Base-by-base conservation (phyloP, 92 coral and sea anemone genomes). In the Umimayanthus kanabou region DNA sequence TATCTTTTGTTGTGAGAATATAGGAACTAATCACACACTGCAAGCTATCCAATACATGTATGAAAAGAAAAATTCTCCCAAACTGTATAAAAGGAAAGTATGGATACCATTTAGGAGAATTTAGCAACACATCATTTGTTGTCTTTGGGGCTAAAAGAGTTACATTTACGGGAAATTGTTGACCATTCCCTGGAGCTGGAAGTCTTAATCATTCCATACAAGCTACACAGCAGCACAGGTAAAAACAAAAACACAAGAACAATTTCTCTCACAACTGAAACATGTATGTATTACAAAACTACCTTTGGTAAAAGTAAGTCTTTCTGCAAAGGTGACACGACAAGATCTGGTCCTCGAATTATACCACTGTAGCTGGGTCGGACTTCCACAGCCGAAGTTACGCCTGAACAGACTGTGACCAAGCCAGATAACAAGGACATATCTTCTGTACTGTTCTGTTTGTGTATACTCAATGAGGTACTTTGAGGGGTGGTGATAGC, bases 331-430 rank as follows among this genome's bases (percentile, higher is more conserved):
- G 64, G 78, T 69, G 87, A 71, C 65, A 50, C 20, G 5, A 37
- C 39, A 69, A 49, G 28, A 43, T 83, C 87, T 40, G 79, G 77
- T 25, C 87, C 87, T 43, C 87, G 87, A 2, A 72, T 83, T 33
- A 83, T 30, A 6, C 87, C 87, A 70, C 87, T 83, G 42, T 83
- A 83, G 39, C 78, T 71, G 4, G 80, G 77, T 47, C 91, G 80
- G 30, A 65, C 69, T 73, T 83, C 81, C 20, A 83, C 18, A 16
- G 55, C 64, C 11, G 57, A 45, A 49, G 87, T 20, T 42, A 49
- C 6, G 45, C 67, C 79, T n/a, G 69, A 26, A 45, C 42, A 67
- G 16, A 20, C 50, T 43, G 33, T 20, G 29, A 67, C 87, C n/a
- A 30, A 4, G 13, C 13, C 61, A 3, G 66, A 30, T 28, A 67